Base-by-base conservation (phyloP, 2,113 vertebrate species). In the Pelecanus crispus region DNA sequence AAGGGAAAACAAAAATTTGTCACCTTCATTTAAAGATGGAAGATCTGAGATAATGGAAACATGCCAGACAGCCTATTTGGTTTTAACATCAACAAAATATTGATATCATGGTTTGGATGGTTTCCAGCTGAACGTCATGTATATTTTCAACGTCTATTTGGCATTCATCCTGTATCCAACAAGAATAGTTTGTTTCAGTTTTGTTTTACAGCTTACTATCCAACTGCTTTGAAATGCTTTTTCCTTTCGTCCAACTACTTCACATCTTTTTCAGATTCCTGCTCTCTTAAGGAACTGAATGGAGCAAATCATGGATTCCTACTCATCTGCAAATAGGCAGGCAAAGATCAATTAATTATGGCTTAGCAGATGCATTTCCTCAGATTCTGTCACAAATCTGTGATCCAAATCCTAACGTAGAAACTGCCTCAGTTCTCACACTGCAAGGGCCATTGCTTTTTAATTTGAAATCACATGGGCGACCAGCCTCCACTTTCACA, bases 41-140 rank as follows among this genome's bases (percentile, higher is more conserved):
- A 86, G 59, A 91, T 49, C 49, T 91, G 26, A 75, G 50, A 86
- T 50, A 86, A 61, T 70, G 79, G 62, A 93, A 96, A 67, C 26
- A 38, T 40, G 68, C 65, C 90, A 96, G 75, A 40, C 11, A 89
- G 40, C 0, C 1, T 58, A 78, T 72, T 95, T 82, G 26, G 56
- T 90, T 90, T 88, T 81, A 92, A 75, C 49, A 92, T 72, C 68
- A 92, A 89, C 61, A 83, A 28, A 90, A 71, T 92, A 96, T 81
- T 92, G 90, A 56, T 86, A 84, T 36, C 61, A 52, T 14, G 17
- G 71, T 90, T 92, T 91, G 94, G 77, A 86, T 45, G 13, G 36
- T 75, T 94, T 95, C 90, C 88, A 96, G 56, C 5, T 84, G 56
- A 92, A 86, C 3, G 4, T 52, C 2, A 1, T 40, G 17, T 52